Evolutionary conservation across 2,888 invertebrate species (phyloP).

Genomic region (Maniola hyperantus): DNA sequence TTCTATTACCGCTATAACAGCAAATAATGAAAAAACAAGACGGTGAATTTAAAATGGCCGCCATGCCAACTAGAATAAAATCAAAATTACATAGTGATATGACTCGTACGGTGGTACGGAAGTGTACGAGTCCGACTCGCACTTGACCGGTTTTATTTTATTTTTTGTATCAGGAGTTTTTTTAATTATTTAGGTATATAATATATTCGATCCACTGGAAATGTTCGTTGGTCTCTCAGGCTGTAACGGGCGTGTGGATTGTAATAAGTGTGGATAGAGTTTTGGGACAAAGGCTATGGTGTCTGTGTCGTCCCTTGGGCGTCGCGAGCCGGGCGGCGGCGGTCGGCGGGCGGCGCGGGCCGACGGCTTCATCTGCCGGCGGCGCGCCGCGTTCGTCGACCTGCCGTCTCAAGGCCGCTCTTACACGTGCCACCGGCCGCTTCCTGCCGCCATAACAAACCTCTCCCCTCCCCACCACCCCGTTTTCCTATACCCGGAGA

Average conservation of each 20-base stretch:
- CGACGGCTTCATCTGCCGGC: conserved; percentile 56
- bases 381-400: conserved; percentile 73
- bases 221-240: not conserved
- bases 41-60: too few species aligned
- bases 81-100: not conserved
- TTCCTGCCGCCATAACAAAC: conserved; percentile 79
- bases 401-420: conserved; percentile 78
- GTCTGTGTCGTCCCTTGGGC: conserved; percentile 28
- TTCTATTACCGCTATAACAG: too few species aligned
- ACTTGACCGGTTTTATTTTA: too few species aligned
- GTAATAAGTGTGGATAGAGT: conserved; percentile 32
- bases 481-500: conserved; percentile 45
- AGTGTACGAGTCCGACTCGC: too few species aligned
- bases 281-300: conserved; percentile 52
- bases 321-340: conserved; percentile 36
- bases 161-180: too few species aligned
- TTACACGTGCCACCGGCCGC: conserved; percentile 77
- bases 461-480: conserved; percentile 64
- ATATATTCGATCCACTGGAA: not conserved
- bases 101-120: too few species aligned
- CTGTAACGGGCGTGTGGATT: not conserved
- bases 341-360: conserved; percentile 46
- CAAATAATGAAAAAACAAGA: too few species aligned
- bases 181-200: not conserved
- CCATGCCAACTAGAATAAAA: too few species aligned